Evolutionary conservation across 2,113 vertebrate species (phyloP), one percentile per base, ranked within the genome.

Genomic region (Corapipo altera): DNA sequence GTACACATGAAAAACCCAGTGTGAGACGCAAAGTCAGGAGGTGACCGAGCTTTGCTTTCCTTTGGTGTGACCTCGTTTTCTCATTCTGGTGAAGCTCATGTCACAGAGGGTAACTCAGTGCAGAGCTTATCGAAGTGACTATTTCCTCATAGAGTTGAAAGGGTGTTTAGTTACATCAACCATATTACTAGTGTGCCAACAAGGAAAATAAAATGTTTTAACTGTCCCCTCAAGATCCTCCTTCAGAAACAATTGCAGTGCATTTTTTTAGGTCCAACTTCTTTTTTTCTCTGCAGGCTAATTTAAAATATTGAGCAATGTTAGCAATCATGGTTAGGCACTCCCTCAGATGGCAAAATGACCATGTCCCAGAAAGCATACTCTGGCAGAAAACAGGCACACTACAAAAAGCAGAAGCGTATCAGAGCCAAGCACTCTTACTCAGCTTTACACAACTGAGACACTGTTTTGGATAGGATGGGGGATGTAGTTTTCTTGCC

Each of bases 31-130:
- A 91, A 62, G 70, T 94, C 77, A 87, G 65, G 65, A 91, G 59
- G 57, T 27, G 80, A 49, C 19, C 1, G 1, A 74, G 43, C 54
- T 87, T 75, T 65, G 57, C n/a, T 87, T 85, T 87, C 11, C 22
- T 70, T 61, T 78, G 69, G 27, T 0, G 0, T 44, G 39, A 61
- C 52, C 83, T n/a, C 0, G 0, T 65, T 76, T 91, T 66, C 84
- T 75, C 54, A 33, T 0, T 0, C 9, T 1, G 3, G 33, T 6
- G n/a, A 76, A 82, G 66, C 5, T 52, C 44, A 72, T 2, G 0
- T 61, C 73, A 48, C 35, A 15, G 32, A 65, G n/a, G 26, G 14
- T 39, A 74, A 71, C 35, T 81, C 7, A 0, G 30, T 1, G 9
- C 59, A 66, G 67, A 84, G 7, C 0, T 65, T 22, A 44, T 1